Evolutionary conservation across 2,113 vertebrate species (phyloP), one percentile per base, ranked within the genome.

Genomic region (Cnemophilus loriae): DNA sequence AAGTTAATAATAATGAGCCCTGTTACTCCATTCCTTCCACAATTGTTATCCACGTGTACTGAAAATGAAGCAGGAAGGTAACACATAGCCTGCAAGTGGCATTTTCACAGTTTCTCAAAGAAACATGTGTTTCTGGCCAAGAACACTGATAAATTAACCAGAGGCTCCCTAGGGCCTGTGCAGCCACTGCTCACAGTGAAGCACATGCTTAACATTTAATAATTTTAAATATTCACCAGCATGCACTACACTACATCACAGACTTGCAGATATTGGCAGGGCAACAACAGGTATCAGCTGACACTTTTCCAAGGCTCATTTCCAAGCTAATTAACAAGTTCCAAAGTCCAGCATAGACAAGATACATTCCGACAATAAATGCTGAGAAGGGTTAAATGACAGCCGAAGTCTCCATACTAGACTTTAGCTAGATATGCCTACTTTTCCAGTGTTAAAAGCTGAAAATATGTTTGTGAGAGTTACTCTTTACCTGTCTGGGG

Each of bases 1-100:
- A 74, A 60, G 21, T 39, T 94, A 76, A 71, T 28, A 83, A 75
- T 2, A 89, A 90, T 2, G 1, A 32, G 19, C 28, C 30, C 23
- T 35, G 8, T 55, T 81, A 37, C 53, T 61, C 53, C 42, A 63
- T 61, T 64, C 27, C 19, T 68, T 67, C 64, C 83, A 74, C 35
- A 52, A 21, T 35, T 35, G 30, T 41, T 60, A 56, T 8, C 42
- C 49, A 52, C 0, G 0, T 64, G 33, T 19, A 9, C 52, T 56
- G 39, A 92, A 56, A 92, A 59, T 1, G 8, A 87, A 70, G 73
- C 9, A 63, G 15, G 20, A 27, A 60, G 32, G 61, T 52, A 78
- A 89, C 16, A 89, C 0, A n/a, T 35, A 64, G 65, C 22, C 16
- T 28, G 49, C 20, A 77, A 47, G 52, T 28, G 61, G 55, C 22